Evolutionary conservation across 2,797 vertebrate species (phyloP), one percentile per base, ranked within the genome.

Genomic region (Synanceia verrucosa): DNA sequence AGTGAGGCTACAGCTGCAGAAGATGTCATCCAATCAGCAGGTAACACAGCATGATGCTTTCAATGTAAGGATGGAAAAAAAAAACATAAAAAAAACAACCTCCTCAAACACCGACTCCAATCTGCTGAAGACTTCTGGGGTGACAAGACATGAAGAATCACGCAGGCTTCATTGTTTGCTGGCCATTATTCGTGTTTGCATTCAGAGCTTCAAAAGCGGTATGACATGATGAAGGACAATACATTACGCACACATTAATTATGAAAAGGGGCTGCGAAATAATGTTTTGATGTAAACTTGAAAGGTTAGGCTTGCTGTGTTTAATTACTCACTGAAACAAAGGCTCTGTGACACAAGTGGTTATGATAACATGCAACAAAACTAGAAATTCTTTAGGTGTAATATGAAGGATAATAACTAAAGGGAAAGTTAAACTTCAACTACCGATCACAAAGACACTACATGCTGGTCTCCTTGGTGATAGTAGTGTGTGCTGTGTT

Each of bases 81-180:
- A 8, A 36, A 55, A 34, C 12, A 52, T 11, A 21, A 51, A n/a
- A 44, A 61, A 60, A 31, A 68, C 65, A 69, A 55, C 37, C 34
- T 21, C 70, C 19, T 43, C 66, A 53, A 37, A 46, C 75, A 51
- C 58, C 73, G 63, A 39, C 73, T 46, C 55, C 60, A 55, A 57
- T 61, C 73, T 67, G 70, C 21, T 55, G 48, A 65, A 60, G 51
- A 73, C 34, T 65, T 67, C 37, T 66, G 69, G 43, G 44, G 53
- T 70, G 74, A 56, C 53, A 29, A 34, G 51, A 73, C 73, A 69
- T 75, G 70, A 76, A 61, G 72, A 75, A 75, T 68, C 23, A 63
- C 63, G 48, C 76, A 65, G 41, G 12, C 60, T 29, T 71, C 78
- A 69, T 65, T 79, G 81, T 86, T 41, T 70, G 56, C 51, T 12